These are phyloP conservation scores for Coecobrya sp. DNA, from an alignment of 2,888 invertebrate species.

Conservation along the genomic window DNA sequence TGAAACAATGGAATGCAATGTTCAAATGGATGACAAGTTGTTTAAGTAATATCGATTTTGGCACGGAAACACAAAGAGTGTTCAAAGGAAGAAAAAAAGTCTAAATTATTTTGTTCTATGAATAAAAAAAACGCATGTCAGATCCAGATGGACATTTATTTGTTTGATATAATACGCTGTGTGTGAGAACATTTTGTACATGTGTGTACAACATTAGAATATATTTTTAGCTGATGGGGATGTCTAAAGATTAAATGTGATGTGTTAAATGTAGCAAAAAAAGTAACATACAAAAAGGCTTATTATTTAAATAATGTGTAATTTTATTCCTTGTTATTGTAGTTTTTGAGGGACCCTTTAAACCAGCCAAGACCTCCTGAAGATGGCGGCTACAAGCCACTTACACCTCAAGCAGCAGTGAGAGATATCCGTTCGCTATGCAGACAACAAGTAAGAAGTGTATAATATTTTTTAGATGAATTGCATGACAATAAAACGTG, in stretches of 20 bases:
- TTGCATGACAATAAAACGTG: no score
- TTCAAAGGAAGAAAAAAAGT: background rate
- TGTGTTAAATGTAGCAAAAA: no score
- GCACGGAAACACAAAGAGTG: background rate
- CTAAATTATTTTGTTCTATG: no score
- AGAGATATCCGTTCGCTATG: constrained; percentile 67
- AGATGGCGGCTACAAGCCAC: constrained; percentile 72
- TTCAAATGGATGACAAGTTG: constrained; percentile 3
- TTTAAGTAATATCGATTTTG: background rate
- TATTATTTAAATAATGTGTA: background rate
- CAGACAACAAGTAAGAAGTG: constrained; percentile 69
- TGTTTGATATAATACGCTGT: no score
- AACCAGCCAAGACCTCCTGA: constrained; percentile 73
- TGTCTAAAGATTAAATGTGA: background rate
- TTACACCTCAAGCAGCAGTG: constrained; percentile 64
- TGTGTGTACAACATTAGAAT: no score
- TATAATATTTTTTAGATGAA: no score
- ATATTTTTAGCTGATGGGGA: no score
- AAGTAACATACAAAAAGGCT: no score
- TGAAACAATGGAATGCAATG: constrained; percentile 3
- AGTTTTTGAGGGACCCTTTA: constrained; percentile 68
- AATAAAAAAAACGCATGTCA: no score
- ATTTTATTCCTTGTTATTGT: background rate
- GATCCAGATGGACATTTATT: no score
- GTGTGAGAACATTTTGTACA: background rate